Evolutionary conservation across 1,140 invertebrate genomes (phyloP).

Genomic region (Drosophila sechellia): DNA sequence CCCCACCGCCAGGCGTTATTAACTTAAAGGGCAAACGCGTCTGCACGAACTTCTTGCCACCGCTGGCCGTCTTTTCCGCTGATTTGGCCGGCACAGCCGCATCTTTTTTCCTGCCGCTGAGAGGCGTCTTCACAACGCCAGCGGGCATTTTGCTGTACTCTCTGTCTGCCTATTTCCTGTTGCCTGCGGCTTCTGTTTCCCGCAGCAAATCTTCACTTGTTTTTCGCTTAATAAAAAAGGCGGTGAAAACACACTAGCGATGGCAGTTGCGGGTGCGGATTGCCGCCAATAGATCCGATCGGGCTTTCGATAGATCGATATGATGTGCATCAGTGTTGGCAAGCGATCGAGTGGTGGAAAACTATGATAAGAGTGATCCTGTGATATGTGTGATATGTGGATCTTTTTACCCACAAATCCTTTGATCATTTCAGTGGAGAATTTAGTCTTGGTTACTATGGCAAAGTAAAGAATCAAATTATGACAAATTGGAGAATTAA

Average conservation of each 20-base stretch:
- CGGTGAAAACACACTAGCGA: constrained; percentile 34
- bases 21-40: constrained; percentile 83
- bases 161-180: not conserved
- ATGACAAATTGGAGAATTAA: not conserved
- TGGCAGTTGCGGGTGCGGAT: constrained; percentile 13
- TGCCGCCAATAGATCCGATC: constrained; percentile 18
- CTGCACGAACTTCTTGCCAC: constrained; percentile 83
- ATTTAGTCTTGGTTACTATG: not conserved
- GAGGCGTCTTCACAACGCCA: constrained; percentile 66
- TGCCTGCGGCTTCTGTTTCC: not conserved
- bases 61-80: constrained; percentile 51
- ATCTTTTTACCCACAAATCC: too few species aligned
- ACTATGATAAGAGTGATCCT: too few species aligned
- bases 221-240: constrained; percentile 19
- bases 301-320: constrained; percentile 25
- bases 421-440: not conserved
- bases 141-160: constrained; percentile 44
- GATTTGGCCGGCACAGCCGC: constrained; percentile 33
- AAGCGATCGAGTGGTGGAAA: not conserved
- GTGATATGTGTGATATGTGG: too few species aligned
- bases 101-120: constrained; percentile 39
- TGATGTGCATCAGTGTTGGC: not conserved
- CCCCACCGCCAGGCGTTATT: constrained; percentile 46
- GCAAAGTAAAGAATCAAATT: not conserved
- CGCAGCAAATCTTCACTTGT: constrained; percentile 14